These are phyloP conservation scores for Sinonovacula constricta DNA, from an alignment of 1,140 invertebrate genomes.

Conservation along the genomic window DNA sequence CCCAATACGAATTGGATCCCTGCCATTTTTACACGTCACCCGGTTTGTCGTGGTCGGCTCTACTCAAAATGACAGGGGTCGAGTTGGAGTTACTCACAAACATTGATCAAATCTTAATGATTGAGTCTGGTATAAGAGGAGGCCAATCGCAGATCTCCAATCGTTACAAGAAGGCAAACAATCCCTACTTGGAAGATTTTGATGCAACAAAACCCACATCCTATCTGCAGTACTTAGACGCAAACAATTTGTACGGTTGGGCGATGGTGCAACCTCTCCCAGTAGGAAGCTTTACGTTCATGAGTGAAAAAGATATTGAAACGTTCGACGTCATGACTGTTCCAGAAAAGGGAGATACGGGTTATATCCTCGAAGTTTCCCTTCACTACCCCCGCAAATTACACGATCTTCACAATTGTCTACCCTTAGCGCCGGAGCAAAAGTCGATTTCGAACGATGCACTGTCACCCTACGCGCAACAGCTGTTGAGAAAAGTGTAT, in stretches of 20 bases:
- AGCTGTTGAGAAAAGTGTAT: constrained; percentile 20
- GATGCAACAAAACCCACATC: constrained; percentile 9
- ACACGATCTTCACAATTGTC: constrained; percentile 80
- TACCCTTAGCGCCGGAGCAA: constrained; percentile 79
- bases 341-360: constrained; percentile 73
- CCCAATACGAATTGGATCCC: constrained; percentile 16
- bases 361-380: constrained; percentile 81
- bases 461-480: constrained; percentile 25
- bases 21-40: constrained; percentile 31
- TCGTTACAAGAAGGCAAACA: constrained; percentile 5
- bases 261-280: constrained; percentile 56
- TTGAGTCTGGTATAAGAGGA: constrained; percentile 43
- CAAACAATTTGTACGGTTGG: constrained; percentile 67
- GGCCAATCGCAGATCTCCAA: constrained; percentile 15
- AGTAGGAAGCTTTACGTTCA: constrained; percentile 73
- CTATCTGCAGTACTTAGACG: constrained; percentile 26
- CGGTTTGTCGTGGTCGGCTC: constrained; percentile 57
- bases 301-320: constrained; percentile 62
- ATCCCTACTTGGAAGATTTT: constrained; percentile 6
- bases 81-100: constrained; percentile 32
- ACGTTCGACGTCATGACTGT: constrained; percentile 72
- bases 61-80: constrained; percentile 55
- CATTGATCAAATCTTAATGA: constrained; percentile 25
- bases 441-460: constrained; percentile 12
- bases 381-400: constrained; percentile 73